These are phyloP conservation scores for Trisateles emortualis DNA, from an alignment of 2,888 invertebrate species.

Conservation along the genomic window DNA sequence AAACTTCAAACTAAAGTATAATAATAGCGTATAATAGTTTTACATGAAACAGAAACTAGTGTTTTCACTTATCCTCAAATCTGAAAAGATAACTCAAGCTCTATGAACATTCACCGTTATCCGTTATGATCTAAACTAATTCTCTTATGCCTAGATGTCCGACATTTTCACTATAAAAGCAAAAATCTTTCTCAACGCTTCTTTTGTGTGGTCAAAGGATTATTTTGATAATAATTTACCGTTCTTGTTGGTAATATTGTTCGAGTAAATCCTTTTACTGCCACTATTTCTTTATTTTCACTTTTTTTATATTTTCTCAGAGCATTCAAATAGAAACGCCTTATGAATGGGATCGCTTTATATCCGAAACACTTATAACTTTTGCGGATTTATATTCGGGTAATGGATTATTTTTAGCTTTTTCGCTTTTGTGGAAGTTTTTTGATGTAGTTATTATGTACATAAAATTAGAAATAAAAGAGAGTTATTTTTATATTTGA, in stretches of 20 bases:
- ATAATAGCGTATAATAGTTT: neutral
- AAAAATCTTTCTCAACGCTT: conserved; percentile 52
- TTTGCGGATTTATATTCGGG: conserved; percentile 28
- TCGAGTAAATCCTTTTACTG: conserved; percentile 57
- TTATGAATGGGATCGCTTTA: conserved; percentile 39
- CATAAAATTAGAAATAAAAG: neutral
- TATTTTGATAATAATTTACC: conserved; percentile 64
- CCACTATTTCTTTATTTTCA: conserved; percentile 48
- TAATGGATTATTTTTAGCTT: conserved; percentile 35
- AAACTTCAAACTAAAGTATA: too few species aligned
- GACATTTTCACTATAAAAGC: conserved; percentile 46
- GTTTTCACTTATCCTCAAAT: conserved; percentile 6
- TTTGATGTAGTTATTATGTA: neutral
- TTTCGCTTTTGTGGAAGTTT: conserved; percentile 8
- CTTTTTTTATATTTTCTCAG: conserved; percentile 43
- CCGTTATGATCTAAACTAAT: conserved; percentile 39
- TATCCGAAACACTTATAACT: conserved; percentile 41
- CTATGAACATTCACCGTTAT: conserved; percentile 28
- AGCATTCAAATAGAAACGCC: conserved; percentile 46
- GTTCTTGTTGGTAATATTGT: conserved; percentile 52
- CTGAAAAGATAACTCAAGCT: neutral
- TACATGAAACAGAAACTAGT: neutral
- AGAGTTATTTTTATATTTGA: neutral
- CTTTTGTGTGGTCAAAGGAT: conserved; percentile 54
- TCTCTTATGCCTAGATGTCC: conserved; percentile 29